phyloP scores from a whole-genome alignment of 2,797 vertebrate species.

The Taenioides sp. region DNA sequence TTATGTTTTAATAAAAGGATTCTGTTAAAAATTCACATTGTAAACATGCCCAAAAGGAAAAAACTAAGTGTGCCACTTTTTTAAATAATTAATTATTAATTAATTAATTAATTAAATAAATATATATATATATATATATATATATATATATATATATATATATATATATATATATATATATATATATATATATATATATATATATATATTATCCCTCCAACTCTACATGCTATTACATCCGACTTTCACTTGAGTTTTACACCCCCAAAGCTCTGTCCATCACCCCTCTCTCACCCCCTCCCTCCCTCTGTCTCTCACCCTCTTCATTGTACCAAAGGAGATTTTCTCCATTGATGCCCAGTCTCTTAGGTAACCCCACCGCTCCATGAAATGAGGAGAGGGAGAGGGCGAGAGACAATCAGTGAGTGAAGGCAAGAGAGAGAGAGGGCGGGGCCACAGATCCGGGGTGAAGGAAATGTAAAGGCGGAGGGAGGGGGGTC shows the following conservation, averaged over 20 bases:
- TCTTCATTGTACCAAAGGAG: slow-evolving; percentile 82
- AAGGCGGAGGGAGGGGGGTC: slow-evolving; percentile 71
- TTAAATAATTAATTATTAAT: too few relatives aligned
- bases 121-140: too few relatives aligned
- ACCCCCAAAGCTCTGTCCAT: slow-evolving; percentile 37
- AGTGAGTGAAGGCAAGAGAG: slow-evolving; percentile 50
- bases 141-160: too few relatives aligned
- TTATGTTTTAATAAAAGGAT: too few relatives aligned
- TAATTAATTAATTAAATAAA: too few relatives aligned
- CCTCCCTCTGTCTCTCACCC: slow-evolving; percentile 66
- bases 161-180: too few relatives aligned
- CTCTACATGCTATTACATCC: slow-evolving; percentile 65
- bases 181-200: too few relatives aligned
- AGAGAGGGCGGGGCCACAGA: slow-evolving; percentile 64
- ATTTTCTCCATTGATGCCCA: slow-evolving; percentile 86
- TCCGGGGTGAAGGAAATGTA: slow-evolving; percentile 72
- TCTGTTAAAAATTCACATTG: too few relatives aligned
- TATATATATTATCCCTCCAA: slow-evolving; percentile 37
- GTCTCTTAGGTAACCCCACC: slow-evolving; percentile 86
- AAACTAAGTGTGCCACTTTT: neutral
- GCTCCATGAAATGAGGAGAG: slow-evolving; percentile 81
- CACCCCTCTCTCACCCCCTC: slow-evolving; percentile 37
- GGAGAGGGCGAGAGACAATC: slow-evolving; percentile 64
- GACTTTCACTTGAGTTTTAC: slow-evolving; percentile 56
- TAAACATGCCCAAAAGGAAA: too few relatives aligned